phyloP scores from a whole-genome alignment of 2,797 vertebrate genomes.

The Gambusia yucatana region DNA sequence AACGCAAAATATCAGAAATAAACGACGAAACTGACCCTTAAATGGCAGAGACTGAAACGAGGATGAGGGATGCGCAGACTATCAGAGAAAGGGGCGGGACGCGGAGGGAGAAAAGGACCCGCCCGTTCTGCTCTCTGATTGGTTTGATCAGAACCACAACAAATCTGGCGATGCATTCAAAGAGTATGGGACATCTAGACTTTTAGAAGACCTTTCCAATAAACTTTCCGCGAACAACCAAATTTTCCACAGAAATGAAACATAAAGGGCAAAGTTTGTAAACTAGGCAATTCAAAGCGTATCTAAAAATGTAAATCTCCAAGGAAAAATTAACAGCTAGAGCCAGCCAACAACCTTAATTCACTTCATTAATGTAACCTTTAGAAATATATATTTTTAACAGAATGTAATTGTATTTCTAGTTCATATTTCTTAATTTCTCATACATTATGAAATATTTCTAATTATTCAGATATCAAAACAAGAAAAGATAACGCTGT shows the following conservation, averaged over 20 bases:
- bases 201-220: not conserved
- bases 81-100: not conserved
- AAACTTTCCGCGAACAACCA: not conserved
- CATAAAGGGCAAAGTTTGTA: not conserved
- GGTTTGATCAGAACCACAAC: slow-evolving; percentile 52
- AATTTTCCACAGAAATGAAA: not conserved
- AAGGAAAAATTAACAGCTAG: not conserved
- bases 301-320: not conserved
- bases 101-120: slow-evolving; percentile 15
- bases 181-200: not conserved
- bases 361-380: not conserved
- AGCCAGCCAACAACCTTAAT: not conserved
- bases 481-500: not conserved
- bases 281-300: not conserved
- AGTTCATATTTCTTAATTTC: not conserved
- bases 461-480: not conserved
- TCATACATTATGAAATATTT: not conserved
- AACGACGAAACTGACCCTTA: fast-evolving
- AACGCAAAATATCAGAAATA: not conserved
- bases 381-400: not conserved
- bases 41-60: slow-evolving; percentile 26
- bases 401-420: not conserved
- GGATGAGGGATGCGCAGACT: slow-evolving; percentile 7
- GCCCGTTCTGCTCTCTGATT: slow-evolving; percentile 42
- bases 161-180: slow-evolving; percentile 24